phyloP scores from a whole-genome alignment of 2,888 invertebrate species.

The Synergus umbraculus region DNA sequence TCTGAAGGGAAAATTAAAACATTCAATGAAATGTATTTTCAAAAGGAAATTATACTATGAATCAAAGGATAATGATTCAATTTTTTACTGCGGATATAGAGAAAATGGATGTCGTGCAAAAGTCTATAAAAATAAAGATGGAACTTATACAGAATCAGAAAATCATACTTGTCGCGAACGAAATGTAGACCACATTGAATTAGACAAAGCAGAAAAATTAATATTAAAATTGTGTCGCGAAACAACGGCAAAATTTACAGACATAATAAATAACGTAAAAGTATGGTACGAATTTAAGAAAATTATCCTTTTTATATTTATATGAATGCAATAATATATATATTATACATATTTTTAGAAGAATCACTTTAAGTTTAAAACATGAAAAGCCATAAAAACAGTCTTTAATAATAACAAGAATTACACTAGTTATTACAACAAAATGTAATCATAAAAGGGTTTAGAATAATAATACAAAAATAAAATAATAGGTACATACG shows the following conservation, averaged over 20 bases:
- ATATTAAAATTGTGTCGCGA: background rate
- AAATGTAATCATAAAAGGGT: too few relatives aligned
- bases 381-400: too few relatives aligned
- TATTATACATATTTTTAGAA: too few relatives aligned
- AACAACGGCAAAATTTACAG: background rate
- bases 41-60: background rate
- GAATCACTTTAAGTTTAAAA: too few relatives aligned
- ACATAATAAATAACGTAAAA: background rate
- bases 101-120: background rate
- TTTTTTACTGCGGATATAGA: background rate
- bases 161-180: background rate
- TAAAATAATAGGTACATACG: too few relatives aligned
- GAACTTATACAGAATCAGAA: background rate
- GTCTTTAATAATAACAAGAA: too few relatives aligned
- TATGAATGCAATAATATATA: too few relatives aligned
- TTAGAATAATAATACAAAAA: too few relatives aligned
- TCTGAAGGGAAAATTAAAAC: slow-evolving; percentile 10
- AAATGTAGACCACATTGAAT: background rate
- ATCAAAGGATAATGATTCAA: background rate
- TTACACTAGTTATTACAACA: too few relatives aligned
- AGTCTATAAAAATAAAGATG: background rate
- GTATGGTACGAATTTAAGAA: background rate
- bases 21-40: background rate
- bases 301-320: background rate
- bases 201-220: background rate